Base-by-base conservation (phyloP, 2,797 vertebrate genomes). In the Eidolon dupreanum region DNA sequence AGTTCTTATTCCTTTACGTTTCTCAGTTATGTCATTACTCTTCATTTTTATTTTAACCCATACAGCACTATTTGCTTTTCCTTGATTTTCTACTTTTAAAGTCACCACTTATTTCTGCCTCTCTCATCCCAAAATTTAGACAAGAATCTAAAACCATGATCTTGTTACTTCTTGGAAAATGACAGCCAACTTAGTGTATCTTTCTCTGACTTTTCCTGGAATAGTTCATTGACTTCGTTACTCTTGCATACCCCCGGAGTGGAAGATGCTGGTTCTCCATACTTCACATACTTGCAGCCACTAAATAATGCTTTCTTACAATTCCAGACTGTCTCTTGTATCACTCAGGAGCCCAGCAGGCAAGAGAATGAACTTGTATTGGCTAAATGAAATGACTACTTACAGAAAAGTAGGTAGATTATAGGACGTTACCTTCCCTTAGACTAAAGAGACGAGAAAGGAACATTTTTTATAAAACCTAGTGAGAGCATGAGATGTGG, bases 41-140 rank as follows among this genome's bases (percentile, higher is more conserved):
- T 82, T 86, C 38, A 8, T 77, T 94, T 95, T 84, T 38, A 73
- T 88, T 93, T 97, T 94, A 95, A 95, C 94, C 88, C 79, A 2
- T 82, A 15, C 9, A 46, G 9, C 43, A 26, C 86, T 78, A 22
- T 63, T 95, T 90, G 38, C 33, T 92, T 68, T 63, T 55, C 49
- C 24, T 61, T 55, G 33, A 43, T 49, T 85, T 92, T 94, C 66
- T 61, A 6, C 28, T 92, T 95, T 78, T 10, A 84, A 41, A 71
- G 24, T 49, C 4, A 6, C 19, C 13, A 22, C 19, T 63, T 20
- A 66, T 3, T 74, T 89, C 53, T 66, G n/a, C 17, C 41, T 89
- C 57, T 82, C 22, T 70, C 36, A 38, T 73, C 1, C 57, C 87
- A 68, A 75, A 87, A 85, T 88, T 94, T 77, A 85, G 43, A 61